Conservation (phyloP, 2,888 invertebrate species). For the Lasioglossum figueresi region DNA sequence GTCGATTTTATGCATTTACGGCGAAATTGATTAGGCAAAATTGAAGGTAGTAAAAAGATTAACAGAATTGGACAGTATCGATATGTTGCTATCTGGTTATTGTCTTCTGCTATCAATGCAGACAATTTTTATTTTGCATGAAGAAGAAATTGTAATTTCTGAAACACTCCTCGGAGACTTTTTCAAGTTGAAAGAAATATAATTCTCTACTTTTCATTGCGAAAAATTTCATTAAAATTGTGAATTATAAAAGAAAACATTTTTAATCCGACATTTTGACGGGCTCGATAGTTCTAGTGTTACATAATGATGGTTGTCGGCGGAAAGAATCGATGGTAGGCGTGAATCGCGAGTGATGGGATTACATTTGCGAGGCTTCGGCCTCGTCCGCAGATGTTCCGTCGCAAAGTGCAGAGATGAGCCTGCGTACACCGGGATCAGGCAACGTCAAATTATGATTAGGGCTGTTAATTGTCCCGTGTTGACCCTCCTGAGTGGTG, state of each 20-base stretch:
- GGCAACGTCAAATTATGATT: slow-evolving; percentile 77
- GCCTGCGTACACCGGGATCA: slow-evolving; percentile 70
- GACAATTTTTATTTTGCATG: too few species aligned
- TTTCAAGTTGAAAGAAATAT: too few species aligned
- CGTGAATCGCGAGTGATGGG: not conserved
- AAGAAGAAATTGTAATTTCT: too few species aligned
- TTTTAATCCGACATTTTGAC: not conserved
- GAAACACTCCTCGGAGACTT: too few species aligned
- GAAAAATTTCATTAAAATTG: too few species aligned
- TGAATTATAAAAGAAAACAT: not conserved
- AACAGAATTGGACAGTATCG: not conserved
- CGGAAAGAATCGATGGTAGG: slow-evolving; percentile 3
- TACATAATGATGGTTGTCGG: not conserved
- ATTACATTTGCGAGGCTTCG: slow-evolving; percentile 22
- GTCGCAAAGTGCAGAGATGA: slow-evolving; percentile 47
- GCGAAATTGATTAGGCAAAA: too few species aligned
- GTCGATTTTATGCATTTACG: not conserved
- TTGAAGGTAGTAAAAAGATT: not conserved
- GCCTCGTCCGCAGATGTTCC: slow-evolving; percentile 12
- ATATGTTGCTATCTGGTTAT: too few species aligned
- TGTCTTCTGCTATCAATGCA: too few species aligned
- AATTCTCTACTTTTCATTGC: too few species aligned
- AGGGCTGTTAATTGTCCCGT: slow-evolving; percentile 78
- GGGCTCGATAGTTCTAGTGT: too few species aligned
- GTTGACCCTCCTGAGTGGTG: slow-evolving; percentile 80